A percentile compares a stretch with the other conserved stretches of the same genome.
Conservation (phyloP, 2,888 invertebrate species). For the Toxonevra muliebris region DNA sequence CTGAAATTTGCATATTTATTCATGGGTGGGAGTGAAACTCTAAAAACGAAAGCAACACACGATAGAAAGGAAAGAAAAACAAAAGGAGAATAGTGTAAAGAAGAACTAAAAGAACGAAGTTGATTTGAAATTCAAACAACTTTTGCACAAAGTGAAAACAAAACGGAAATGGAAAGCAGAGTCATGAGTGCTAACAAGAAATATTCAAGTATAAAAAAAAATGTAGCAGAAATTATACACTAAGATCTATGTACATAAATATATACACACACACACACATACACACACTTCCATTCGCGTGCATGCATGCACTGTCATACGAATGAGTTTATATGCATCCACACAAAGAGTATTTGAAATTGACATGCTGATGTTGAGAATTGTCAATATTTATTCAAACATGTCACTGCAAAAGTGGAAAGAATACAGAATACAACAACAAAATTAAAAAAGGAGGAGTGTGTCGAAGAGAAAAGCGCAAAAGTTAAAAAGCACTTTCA, state of each 20-base stretch:
- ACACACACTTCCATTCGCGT: not conserved
- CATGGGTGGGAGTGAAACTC: slow-evolving; percentile 18
- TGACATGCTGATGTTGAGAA: slow-evolving; percentile 25
- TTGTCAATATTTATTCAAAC: slow-evolving; percentile 35
- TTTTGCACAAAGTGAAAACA: not conserved
- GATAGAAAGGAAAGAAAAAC: too few species aligned
- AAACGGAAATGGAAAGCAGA: slow-evolving; percentile 10
- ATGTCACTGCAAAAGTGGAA: slow-evolving; percentile 22
- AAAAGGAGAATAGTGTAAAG: too few species aligned
- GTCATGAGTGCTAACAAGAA: slow-evolving; percentile 7
- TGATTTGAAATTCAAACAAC: slow-evolving; percentile 14
- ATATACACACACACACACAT: not conserved
- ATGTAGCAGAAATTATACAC: not conserved
- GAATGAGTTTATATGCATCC: slow-evolving; percentile 12
- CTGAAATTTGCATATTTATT: slow-evolving; percentile 2
- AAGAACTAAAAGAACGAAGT: not conserved
- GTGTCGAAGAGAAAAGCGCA: not conserved
- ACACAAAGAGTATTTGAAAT: not conserved
- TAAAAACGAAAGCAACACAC: slow-evolving; percentile 13
- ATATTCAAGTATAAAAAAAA: not conserved
- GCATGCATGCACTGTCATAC: slow-evolving; percentile 5
- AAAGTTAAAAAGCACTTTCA: too few species aligned
- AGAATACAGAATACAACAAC: slow-evolving; percentile 16
- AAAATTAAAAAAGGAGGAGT: not conserved
- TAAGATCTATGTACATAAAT: not conserved